Percentiles rank a stretch among this genome's conserved stretches.
Conservation (phyloP, 2,113 vertebrate species). For the Atrichornis clamosus region DNA sequence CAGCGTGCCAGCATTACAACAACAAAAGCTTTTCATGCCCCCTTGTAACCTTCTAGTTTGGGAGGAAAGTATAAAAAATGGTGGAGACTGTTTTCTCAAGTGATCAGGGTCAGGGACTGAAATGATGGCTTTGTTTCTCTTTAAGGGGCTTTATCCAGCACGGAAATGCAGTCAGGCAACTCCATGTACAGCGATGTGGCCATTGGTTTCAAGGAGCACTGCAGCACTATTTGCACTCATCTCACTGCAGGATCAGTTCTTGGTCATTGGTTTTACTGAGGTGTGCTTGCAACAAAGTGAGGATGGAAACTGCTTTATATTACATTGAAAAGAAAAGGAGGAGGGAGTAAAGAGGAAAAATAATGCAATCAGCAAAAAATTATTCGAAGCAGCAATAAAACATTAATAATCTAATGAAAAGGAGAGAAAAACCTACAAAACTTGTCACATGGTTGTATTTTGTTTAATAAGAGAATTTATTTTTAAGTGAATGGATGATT, state of each 20-base stretch:
- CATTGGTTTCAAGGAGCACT: background rate
- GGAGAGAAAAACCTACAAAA: background rate
- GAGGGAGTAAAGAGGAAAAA: background rate
- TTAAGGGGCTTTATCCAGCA: background rate
- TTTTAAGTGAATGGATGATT: constrained; percentile 56
- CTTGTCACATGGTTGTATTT: background rate
- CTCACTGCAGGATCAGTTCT: background rate
- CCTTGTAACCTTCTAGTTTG: background rate
- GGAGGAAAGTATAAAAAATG: background rate
- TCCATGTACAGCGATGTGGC: background rate
- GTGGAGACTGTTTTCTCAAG: background rate
- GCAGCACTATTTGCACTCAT: background rate
- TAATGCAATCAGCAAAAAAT: background rate
- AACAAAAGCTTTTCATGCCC: background rate
- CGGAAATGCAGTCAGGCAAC: background rate
- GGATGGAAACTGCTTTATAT: background rate
- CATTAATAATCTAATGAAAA: constrained; percentile 3
- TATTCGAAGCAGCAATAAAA: background rate
- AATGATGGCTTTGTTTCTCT: background rate
- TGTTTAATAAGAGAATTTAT: constrained; percentile 38
- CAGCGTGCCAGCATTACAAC: background rate
- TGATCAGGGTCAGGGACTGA: background rate
- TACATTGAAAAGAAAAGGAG: background rate
- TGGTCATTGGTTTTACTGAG: background rate
- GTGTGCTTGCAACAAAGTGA: background rate